Conservation (phyloP, 2,113 vertebrate genomes). For the Alexandromys fortis region DNA sequence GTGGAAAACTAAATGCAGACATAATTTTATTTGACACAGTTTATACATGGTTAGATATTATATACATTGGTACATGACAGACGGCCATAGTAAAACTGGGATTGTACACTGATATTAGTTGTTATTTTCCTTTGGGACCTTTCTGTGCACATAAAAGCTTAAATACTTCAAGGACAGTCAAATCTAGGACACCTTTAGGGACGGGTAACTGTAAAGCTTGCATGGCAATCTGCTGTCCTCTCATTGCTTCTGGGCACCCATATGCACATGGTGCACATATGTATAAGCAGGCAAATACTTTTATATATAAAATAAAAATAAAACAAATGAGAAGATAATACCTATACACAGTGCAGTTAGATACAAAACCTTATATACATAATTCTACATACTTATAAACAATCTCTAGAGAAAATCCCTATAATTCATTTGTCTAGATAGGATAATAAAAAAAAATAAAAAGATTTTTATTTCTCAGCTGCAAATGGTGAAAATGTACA, state of each 20-base stretch:
- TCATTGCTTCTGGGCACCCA: no score
- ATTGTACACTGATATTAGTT: not conserved
- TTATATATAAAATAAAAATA: conserved; percentile 8
- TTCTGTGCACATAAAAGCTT: conserved; percentile 19
- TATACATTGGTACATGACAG: not conserved
- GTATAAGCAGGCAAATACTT: not conserved
- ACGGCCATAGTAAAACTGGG: not conserved
- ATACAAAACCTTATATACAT: conserved; percentile 41
- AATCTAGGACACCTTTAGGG: conserved; percentile 13
- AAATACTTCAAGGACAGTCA: not conserved
- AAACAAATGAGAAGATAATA: not conserved
- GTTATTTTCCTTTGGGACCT: conserved; percentile 27
- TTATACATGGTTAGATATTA: not conserved
- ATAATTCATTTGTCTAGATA: not conserved
- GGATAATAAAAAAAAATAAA: conserved; percentile 14
- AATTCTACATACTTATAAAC: not conserved
- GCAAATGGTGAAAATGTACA: not conserved
- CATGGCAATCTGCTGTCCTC: not conserved
- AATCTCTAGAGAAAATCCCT: conserved; percentile 1
- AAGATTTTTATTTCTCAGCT: not conserved
- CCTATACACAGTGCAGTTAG: not conserved
- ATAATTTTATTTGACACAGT: conserved; percentile 36
- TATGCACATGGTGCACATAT: not conserved
- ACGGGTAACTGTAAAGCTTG: not conserved
- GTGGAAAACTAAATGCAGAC: not conserved